These are phyloP conservation scores for Drosophila nannoptera DNA, from an alignment of 1,140 invertebrate genomes.

Conservation along the genomic window DNA sequence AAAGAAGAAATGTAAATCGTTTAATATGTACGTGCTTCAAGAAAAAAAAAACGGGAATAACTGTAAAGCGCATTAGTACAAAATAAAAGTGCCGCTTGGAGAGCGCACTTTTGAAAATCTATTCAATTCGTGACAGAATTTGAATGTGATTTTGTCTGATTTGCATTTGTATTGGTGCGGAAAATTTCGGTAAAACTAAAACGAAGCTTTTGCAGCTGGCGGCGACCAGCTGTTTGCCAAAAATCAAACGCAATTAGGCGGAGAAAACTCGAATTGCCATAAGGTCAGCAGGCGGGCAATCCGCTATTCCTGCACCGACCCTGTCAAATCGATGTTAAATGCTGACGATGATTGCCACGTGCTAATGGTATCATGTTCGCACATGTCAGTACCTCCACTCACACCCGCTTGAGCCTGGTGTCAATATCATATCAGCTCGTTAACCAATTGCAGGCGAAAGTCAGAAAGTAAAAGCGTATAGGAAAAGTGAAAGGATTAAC, in stretches of 20 bases:
- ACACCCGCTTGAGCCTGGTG: neutral
- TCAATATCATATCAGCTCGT: slow-evolving; percentile 7
- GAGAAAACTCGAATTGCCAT: neutral
- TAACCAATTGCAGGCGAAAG: slow-evolving; percentile 2
- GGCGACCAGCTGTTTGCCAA: slow-evolving; percentile 37
- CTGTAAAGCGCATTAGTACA: slow-evolving; percentile 16
- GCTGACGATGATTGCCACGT: slow-evolving; percentile 33
- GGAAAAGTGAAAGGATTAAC: slow-evolving; percentile 33
- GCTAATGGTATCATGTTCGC: slow-evolving; percentile 41
- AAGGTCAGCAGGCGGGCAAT: slow-evolving; percentile 2
- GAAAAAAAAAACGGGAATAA: slow-evolving; percentile 12
- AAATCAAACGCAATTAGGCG: slow-evolving; percentile 3
- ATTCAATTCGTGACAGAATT: slow-evolving; percentile 13
- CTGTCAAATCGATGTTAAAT: slow-evolving; percentile 26
- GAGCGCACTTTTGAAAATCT: neutral
- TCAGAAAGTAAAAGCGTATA: slow-evolving; percentile 20
- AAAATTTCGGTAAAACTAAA: slow-evolving; percentile 13
- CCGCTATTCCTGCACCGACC: neutral
- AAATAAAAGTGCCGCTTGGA: slow-evolving; percentile 22
- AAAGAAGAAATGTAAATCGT: slow-evolving; percentile 33
- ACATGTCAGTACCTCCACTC: neutral
- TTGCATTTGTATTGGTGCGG: slow-evolving; percentile 30
- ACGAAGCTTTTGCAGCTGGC: slow-evolving; percentile 19
- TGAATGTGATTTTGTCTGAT: slow-evolving; percentile 19
- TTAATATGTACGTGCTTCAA: slow-evolving; percentile 28